Evolutionary conservation across 2,888 invertebrate genomes (phyloP), one percentile per base, ranked within the genome.

Genomic region (Pherbina coryleti): DNA sequence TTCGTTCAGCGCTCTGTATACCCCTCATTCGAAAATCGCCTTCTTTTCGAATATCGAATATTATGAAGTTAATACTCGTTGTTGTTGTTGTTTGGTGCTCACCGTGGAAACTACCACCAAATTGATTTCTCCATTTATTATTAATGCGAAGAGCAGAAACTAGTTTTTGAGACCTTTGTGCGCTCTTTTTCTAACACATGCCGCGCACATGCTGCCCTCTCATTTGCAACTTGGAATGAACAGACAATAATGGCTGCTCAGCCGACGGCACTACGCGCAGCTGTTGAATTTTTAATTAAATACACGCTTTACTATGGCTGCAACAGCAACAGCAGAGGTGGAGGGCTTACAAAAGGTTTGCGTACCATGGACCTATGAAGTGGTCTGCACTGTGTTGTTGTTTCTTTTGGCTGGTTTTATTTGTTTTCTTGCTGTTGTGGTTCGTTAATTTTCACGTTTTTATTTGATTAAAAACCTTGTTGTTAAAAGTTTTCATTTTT

Each of bases 271-370:
- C 51, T 31, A 25, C n/a, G 53, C 51, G 67, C 78, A 78, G 75
- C 78, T 75, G 75, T 78, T 75, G 78, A 14, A 62, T 74, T 49
- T 78, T 78, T 72, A 78, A 75, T 78, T 75, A 72, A 78, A 77
- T 51, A 44, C 71, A 53, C 64, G 60, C 69, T 62, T 66, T 5
- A n/a, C 44, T 28, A 55, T 55, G 64, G 64, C 64, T 31, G 28
- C 51, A 28, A 11, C 17, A 53, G 31, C 25, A 17, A 9, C 53
- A 53, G 53, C 70, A 53, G 19, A n/a, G 3, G 25, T 17, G 57
- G 5, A 55, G 53, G 71, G 31, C 9, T 3, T 11, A 19, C 19
- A 66, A 34, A 28, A 28, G 37, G 64, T 19, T 31, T 34, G 19
- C 62, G 14, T 62, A 19, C n/a, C n/a, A n/a, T 64, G 64, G n/a